Conservation (phyloP, 2,113 vertebrate genomes). For the Myrmecophaga tridactyla region DNA sequence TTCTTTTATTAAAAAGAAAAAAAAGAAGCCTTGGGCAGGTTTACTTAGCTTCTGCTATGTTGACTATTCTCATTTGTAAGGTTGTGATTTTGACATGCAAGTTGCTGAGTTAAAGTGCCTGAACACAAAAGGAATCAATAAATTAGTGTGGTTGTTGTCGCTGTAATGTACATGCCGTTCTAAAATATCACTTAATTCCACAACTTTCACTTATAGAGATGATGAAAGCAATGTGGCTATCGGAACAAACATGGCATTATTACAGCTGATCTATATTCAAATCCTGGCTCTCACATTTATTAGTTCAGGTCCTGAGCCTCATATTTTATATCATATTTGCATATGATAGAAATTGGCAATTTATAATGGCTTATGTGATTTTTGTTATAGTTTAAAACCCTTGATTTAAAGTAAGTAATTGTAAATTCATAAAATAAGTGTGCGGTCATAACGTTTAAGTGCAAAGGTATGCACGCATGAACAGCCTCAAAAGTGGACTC, state of each 20-base stretch:
- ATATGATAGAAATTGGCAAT: not conserved
- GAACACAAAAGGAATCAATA: not conserved
- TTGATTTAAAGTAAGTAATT: not conserved
- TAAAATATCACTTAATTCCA: not conserved
- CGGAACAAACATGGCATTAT: not conserved
- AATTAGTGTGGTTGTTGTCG: not conserved
- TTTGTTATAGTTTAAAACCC: not conserved
- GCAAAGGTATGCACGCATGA: not conserved
- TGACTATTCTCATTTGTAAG: not conserved
- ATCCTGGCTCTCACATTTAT: not conserved
- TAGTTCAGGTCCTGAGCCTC: not conserved
- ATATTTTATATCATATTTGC: not conserved
- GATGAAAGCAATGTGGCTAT: not conserved
- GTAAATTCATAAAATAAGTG: not conserved
- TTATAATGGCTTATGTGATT: not conserved
- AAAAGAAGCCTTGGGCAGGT: not conserved
- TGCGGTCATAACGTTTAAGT: not conserved
- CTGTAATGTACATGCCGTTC: not conserved
- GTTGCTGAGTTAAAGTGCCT: not conserved
- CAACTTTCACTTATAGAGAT: not conserved
- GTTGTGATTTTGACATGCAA: not conserved
- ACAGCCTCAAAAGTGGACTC: not conserved
- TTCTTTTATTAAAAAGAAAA: slow-evolving; percentile 43
- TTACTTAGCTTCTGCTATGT: slow-evolving; percentile 49
- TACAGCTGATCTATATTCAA: not conserved